Base-by-base conservation (phyloP, 2,888 invertebrate species). In the Nasonovia ribisnigri region DNA sequence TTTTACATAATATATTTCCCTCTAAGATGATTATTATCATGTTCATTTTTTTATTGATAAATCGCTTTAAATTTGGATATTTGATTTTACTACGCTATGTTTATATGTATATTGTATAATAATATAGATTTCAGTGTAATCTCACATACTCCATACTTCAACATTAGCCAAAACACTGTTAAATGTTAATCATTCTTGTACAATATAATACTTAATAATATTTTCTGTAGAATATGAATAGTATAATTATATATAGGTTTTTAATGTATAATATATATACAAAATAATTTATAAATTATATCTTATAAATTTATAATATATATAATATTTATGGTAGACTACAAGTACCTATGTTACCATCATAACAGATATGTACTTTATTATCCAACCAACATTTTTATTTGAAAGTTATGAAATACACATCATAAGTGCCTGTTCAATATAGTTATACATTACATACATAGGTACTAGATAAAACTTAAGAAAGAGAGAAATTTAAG, bases 331-430 rank as follows among this genome's bases (percentile, higher is more conserved):
- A 51, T 11, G 20, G 20, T 51, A n/a, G 20, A 16, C 16, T 67
- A 6, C n/a, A 16, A 67, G n/a, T n/a, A 67, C 16, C 5, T 67
- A 6, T n/a, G n/a, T 16, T n/a, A 29, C 29, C 13, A 77, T 93
- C 86, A 93, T 93, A 51, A 86, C 84, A 60, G 46, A 51, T 57
- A 93, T 51, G 42, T 67, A 51, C 29, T 90, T 93, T 93, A 89
- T 10, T 86, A 60, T 84, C 46, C 57, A 29, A 54, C 77, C 87
- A 36, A 60, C 60, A 8, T 92, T 48, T 36, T 48, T 87, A 60
- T 43, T n/a, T 36, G 20, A 36, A 57, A 36, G 46, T 84, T 2
- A 84, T 84, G 77, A 89, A 29, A 20, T n/a, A 29, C 57, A 86
- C 60, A n/a, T 46, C 6, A 84, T n/a, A n/a, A 24, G 29, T 42